Base-by-base conservation (phyloP, 2,888 invertebrate species). In the Netelia fuscicornis region DNA sequence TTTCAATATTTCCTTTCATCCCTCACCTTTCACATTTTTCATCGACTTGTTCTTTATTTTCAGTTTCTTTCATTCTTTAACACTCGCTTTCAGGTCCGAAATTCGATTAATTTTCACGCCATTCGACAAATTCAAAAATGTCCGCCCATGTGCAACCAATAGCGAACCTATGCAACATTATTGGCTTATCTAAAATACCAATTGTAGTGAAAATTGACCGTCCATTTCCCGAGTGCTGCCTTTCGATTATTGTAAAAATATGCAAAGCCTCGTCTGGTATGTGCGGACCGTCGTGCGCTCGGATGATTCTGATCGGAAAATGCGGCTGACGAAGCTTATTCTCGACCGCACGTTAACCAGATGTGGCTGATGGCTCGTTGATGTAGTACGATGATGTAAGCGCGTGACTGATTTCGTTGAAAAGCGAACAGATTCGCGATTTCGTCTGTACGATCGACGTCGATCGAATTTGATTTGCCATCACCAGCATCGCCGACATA, bases 381-480 rank as follows among this genome's bases (percentile, higher is more conserved):
- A 30, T 20, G 64, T 48, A 67, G 13, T 68, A 56, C n/a, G 25
- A 44, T 30, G 44, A 56, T 60, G 58, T 74, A 62, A 71, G 67
- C 84, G 84, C 76, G 72, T 84, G 76, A 81, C 80, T 72, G 84
- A 72, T 60, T 84, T 77, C 76, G 67, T 54, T 84, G 71, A 72
- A 81, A 76, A 72, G 67, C 67, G 17, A 48, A 42, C 48, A 67
- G 52, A 80, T 75, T 79, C 60, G 67, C 25, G 30, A 64, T 54
- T 71, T 79, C 54, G 67, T 58, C 68, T 68, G 20, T 6, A 13
- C 13, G 64, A 62, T 48, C 62, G 52, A 54, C 37, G 65, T 54
- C 20, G 20, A 65, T 65, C 65, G 75, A 30, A 17, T 25, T 30
- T 48, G 23, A 64, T 75, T 11, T 52, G 20, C 75, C 30, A 25